Percentiles rank a stretch among this genome's conserved stretches.
phyloP scores from a whole-genome alignment of 2,888 invertebrate species.

The Troilus luridus region DNA sequence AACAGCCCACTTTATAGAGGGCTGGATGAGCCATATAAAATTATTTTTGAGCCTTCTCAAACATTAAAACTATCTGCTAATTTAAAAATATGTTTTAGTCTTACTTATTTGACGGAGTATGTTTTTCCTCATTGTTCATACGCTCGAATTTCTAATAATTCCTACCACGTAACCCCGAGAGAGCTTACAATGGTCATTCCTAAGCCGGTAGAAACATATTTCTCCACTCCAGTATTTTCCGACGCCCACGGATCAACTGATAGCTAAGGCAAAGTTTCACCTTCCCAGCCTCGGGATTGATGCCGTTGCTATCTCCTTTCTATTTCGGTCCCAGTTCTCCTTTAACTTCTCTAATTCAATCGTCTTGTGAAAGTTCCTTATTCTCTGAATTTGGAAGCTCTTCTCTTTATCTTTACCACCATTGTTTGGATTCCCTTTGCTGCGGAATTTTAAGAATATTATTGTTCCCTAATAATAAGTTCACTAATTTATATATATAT shows the following conservation, averaged over 20 bases:
- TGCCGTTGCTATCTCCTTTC: background rate
- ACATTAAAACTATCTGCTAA: too few species aligned
- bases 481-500: too few species aligned
- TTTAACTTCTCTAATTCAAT: constrained; percentile 15
- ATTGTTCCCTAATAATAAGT: too few species aligned
- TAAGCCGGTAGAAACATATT: background rate
- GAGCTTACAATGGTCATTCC: background rate
- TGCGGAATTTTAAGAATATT: too few species aligned
- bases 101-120: too few species aligned
- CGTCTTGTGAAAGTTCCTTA: background rate
- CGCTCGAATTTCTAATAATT: background rate
- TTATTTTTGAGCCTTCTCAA: too few species aligned
- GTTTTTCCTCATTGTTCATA: background rate
- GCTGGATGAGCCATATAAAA: too few species aligned
- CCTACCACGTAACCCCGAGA: background rate
- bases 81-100: too few species aligned
- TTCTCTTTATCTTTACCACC: background rate
- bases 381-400: background rate
- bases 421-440: background rate
- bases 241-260: background rate
- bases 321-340: background rate
- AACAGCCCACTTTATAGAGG: too few species aligned
- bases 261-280: background rate
- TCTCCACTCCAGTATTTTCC: background rate
- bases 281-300: background rate